Evolutionary conservation across 2,113 vertebrate species (phyloP), one percentile per base, ranked within the genome.

Genomic region (Acanthisitta chloris): DNA sequence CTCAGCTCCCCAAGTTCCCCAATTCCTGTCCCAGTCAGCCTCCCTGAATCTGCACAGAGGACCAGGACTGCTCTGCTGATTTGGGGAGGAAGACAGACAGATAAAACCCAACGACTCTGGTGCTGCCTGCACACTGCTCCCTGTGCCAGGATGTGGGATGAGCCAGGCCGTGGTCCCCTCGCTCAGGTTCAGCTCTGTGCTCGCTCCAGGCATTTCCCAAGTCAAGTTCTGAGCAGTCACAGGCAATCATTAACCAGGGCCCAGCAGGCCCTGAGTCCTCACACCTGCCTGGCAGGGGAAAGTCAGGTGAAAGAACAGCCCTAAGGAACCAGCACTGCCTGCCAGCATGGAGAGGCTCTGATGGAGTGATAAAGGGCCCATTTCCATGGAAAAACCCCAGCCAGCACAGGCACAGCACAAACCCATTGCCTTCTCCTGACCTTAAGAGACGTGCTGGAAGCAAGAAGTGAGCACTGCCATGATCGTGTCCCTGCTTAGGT

Each of bases 41-140:
- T 49, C 45, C 12, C 43, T 13, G 20, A 59, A 36, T 2, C 12
- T 24, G 51, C 70, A 12, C 43, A 34, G 61, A 45, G 58, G 28
- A 6, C 7, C 3, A 19, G 65, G 24, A 13, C 14, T 10, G 6
- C 55, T 9, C 6, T 17, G 17, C 14, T 0, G 1, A 2, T 28
- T 40, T 21, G 2, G 18, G 69, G 46, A 62, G 57, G 29, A 13
- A 43, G 20, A 0, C 2, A 10, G 24, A 15, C 7, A n/a, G n/a
- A n/a, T n/a, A n/a, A 38, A 73, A 51, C 7, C 2, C 61, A 18
- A 28, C 10, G 0, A 0, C 0, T 0, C 42, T 21, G 64, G n/a
- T 25, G 46, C 65, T 52, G 54, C n/a, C 45, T 4, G 0, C 42
- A 64, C 0, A 0, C n/a, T 10, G 36, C 10, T 81, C 36, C 4